Percentiles rank a stretch among this genome's conserved stretches.
Evolutionary conservation across 2,888 invertebrate species (phyloP).

Genomic region (Drosophila pseudotakahashii): DNA sequence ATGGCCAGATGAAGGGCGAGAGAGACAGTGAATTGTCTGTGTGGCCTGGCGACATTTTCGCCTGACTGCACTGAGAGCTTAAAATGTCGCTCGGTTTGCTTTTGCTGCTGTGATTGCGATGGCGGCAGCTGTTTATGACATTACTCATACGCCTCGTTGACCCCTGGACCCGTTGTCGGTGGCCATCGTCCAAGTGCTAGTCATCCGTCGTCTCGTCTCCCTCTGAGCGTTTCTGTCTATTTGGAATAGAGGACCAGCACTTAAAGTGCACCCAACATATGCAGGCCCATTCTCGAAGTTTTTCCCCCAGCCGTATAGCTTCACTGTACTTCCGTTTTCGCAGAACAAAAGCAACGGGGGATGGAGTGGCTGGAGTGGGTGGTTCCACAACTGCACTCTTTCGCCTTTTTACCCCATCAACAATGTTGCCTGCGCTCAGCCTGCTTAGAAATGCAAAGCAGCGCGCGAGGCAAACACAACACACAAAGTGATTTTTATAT

Average conservation of each 20-base stretch:
- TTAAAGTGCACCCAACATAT: conserved; percentile 56
- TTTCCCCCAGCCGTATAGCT: conserved; percentile 7
- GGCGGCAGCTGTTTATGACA: conserved; percentile 76
- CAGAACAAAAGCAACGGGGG: conserved; percentile 52
- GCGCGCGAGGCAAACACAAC: conserved; percentile 72
- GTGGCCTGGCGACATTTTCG: conserved; percentile 70
- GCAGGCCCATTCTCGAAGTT: conserved; percentile 50
- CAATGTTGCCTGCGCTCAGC: conserved; percentile 60
- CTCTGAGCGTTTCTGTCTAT: conserved; percentile 17
- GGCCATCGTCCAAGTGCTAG: conserved; percentile 19
- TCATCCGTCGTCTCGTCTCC: conserved; percentile 26
- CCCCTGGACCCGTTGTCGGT: conserved; percentile 48
- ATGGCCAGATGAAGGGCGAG: background rate
- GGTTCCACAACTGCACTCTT: conserved; percentile 50
- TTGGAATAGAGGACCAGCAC: conserved; percentile 37
- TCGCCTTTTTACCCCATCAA: conserved; percentile 46
- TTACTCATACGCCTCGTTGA: conserved; percentile 76
- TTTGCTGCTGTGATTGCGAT: conserved; percentile 70
- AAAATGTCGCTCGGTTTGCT: conserved; percentile 64
- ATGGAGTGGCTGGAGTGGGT: too few species aligned
- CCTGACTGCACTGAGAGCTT: conserved; percentile 67
- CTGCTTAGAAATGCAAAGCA: conserved; percentile 79
- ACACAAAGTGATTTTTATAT: conserved; percentile 80
- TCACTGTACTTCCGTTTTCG: conserved; percentile 67
- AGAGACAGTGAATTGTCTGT: conserved; percentile 48